phyloP scores from a whole-genome alignment of 1,140 invertebrate genomes.

The Trissolcus basalis region DNA sequence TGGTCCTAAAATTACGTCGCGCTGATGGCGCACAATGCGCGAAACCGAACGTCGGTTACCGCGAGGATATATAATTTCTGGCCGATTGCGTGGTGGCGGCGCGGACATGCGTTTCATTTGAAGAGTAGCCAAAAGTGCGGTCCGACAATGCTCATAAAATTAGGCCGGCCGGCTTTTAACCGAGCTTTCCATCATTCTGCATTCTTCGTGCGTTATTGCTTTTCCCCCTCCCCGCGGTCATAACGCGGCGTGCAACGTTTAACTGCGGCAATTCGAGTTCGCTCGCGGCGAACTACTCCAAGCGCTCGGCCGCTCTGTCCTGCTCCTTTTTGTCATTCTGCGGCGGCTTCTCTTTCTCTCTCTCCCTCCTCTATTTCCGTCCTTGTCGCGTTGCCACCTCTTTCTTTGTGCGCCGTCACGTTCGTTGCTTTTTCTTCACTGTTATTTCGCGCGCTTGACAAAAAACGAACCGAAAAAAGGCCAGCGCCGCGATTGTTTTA shows the following conservation, averaged over 20 bases:
- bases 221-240: slow-evolving; percentile 33
- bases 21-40: slow-evolving; percentile 12
- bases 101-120: slow-evolving; percentile 18
- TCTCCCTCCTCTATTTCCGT: slow-evolving; percentile 30
- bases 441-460: slow-evolving; percentile 74
- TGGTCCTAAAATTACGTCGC: slow-evolving; percentile 45
- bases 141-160: slow-evolving; percentile 46
- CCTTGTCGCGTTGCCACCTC: slow-evolving; percentile 27
- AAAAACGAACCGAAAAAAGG: slow-evolving; percentile 67
- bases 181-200: slow-evolving; percentile 65
- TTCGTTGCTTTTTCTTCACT: slow-evolving; percentile 46
- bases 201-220: slow-evolving; percentile 64
- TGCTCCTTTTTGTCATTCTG: slow-evolving; percentile 43
- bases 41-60: neutral
- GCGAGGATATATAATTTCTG: slow-evolving; percentile 26
- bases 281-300: slow-evolving; percentile 48
- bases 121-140: slow-evolving; percentile 36
- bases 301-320: slow-evolving; percentile 45
- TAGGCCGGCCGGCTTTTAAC: slow-evolving; percentile 39
- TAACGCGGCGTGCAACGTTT: slow-evolving; percentile 61
- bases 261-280: slow-evolving; percentile 72
- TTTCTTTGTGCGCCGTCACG: slow-evolving; percentile 26
- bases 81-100: slow-evolving; percentile 15
- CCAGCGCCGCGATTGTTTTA: slow-evolving; percentile 69
- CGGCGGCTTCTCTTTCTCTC: neutral